Base-by-base conservation (phyloP, 2,888 invertebrate species). In the Automeris io region DNA sequence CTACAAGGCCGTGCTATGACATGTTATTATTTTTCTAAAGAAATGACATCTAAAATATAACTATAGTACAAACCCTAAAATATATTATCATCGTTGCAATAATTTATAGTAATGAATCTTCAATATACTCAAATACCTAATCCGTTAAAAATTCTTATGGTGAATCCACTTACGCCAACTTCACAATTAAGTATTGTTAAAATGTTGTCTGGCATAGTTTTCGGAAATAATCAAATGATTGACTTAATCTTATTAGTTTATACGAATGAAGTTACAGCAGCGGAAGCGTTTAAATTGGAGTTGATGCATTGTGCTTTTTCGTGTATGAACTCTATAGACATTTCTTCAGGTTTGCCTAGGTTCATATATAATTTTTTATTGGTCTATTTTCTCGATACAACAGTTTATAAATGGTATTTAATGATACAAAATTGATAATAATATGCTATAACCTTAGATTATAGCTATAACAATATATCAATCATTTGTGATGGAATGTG, bases 271-370 rank as follows among this genome's bases (percentile, higher is more conserved):
- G 51, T 49, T 32, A 16, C 46, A 3, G 16, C 40, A 22, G 82
- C 74, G 0, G 58, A 68, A 37, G 48, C 47, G 9, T 61, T 75
- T 18, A 73, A 56, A 55, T 38, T 56, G 13, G 75, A 79, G 45
- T 45, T 81, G 24, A 60, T 55, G 33, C 53, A 48, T 34, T 79
- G 79, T 55, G 74, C 71, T 24, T 76, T 72, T 46, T 42, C 56
- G 6, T 74, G 72, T 46, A 60, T 56, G 32, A 73, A 75, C 54
- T 57, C 61, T 6, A 64, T 82, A 31, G 46, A 41, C 31, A 52
- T 75, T 11, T 61, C 74, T 3, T 71, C 76, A 12, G 70, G 72
- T 47, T 61, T 82, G 43, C 80, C 82, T n/a, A 61, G 67, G 85
- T 81, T n/a, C n/a, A n/a, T n/a, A n/a, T n/a, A n/a, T n/a, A n/a